These are phyloP conservation scores for Mus spretus DNA, from an alignment of 2,797 vertebrate genomes.

Conservation along the genomic window DNA sequence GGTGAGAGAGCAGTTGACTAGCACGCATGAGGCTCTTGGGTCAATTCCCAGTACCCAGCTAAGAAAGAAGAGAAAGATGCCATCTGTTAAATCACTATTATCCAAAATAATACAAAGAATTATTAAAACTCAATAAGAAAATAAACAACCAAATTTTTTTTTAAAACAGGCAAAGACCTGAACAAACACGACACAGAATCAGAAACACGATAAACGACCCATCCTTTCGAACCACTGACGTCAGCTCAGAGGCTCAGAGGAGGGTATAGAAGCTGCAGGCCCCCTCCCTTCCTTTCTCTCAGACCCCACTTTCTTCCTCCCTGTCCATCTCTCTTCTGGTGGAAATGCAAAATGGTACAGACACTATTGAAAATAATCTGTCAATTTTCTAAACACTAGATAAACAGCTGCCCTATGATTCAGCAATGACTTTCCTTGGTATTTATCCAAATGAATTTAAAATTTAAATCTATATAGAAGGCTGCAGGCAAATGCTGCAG, in stretches of 20 bases:
- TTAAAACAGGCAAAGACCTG: neutral
- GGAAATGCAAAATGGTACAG: neutral
- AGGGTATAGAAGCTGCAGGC: neutral
- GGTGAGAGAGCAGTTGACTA: no score
- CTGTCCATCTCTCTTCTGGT: neutral
- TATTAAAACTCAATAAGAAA: slow-evolving; percentile 5
- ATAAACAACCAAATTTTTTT: neutral
- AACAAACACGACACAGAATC: neutral
- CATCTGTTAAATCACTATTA: neutral
- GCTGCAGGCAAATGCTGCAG: neutral
- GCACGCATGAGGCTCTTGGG: neutral
- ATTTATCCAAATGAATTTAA: slow-evolving; percentile 39
- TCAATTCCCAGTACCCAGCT: neutral
- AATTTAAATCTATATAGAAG: neutral
- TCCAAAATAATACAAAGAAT: neutral
- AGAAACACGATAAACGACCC: neutral
- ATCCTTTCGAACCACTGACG: neutral
- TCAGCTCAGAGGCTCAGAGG: neutral
- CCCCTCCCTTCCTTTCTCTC: neutral
- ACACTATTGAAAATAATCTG: neutral
- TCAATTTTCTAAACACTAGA: slow-evolving; percentile 20
- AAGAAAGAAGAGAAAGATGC: neutral
- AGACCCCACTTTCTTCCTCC: neutral
- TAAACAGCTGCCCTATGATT: neutral
- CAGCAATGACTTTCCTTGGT: neutral